Evolutionary conservation across 2,113 vertebrate species (phyloP).

Genomic region (Lepus europaeus): DNA sequence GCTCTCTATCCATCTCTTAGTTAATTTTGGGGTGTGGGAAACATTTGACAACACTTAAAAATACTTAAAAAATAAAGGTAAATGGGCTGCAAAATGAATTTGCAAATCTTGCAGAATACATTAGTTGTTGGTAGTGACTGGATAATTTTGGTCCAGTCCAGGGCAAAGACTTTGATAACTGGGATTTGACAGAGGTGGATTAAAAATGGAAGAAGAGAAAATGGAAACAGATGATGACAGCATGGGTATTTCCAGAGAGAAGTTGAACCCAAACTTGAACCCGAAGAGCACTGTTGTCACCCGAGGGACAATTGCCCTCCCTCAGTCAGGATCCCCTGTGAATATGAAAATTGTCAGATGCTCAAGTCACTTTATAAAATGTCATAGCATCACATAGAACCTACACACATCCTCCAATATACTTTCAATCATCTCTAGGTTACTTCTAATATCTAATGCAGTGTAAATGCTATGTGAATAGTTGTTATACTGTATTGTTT

Average conservation of each 20-base stretch:
- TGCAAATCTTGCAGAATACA: background rate
- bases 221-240: background rate
- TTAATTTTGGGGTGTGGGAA: slow-evolving; percentile 16
- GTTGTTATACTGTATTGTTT: background rate
- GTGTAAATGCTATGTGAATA: background rate
- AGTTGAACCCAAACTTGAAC: background rate
- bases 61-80: background rate
- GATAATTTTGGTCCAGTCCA: background rate
- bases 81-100: background rate
- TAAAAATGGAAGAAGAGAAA: background rate
- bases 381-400: too few species aligned
- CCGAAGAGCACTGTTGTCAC: too few species aligned
- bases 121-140: background rate
- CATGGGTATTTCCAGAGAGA: background rate
- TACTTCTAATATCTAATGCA: background rate
- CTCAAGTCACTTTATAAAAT: too few species aligned
- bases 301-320: too few species aligned
- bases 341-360: too few species aligned
- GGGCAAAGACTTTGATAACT: background rate
- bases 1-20: background rate
- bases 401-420: background rate
- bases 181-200: background rate
- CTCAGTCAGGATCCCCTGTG: too few species aligned
- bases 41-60: background rate
- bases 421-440: background rate